phyloP scores from a whole-genome alignment of 2,113 vertebrate species.

The Protomyctophum bolini region DNA sequence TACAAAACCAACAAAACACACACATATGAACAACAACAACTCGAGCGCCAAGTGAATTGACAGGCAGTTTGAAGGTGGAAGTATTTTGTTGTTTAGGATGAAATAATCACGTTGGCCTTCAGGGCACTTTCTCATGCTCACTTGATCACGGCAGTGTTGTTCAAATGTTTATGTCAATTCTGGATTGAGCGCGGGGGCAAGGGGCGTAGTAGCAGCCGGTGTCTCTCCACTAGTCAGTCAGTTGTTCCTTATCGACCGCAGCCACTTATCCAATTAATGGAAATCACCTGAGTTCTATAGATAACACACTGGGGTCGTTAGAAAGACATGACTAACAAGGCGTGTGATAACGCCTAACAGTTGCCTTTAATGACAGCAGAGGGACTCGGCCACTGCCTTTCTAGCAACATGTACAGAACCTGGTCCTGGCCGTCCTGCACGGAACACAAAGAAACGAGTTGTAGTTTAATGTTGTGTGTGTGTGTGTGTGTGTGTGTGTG shows the following conservation, averaged over 20 bases:
- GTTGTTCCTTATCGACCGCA: constrained; percentile 35
- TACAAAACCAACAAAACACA: no score
- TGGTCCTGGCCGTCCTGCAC: no score
- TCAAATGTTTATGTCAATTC: neutral
- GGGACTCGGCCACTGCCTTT: neutral
- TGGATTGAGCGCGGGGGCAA: neutral
- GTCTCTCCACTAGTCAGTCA: neutral
- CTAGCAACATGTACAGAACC: neutral
- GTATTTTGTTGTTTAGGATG: neutral
- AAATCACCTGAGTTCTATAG: constrained; percentile 55
- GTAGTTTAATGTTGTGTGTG: no score
- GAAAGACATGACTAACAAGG: constrained; percentile 51
- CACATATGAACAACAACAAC: no score
- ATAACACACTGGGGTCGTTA: constrained; percentile 60
- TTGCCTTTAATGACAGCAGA: constrained; percentile 47
- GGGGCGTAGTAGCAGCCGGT: no score
- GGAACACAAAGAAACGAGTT: no score
- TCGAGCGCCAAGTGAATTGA: neutral
- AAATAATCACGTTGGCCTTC: neutral
- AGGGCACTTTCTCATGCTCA: neutral
- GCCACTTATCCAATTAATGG: constrained; percentile 41
- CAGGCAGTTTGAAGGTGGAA: neutral
- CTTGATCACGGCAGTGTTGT: neutral
- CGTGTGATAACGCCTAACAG: constrained; percentile 35
- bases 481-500: no score